phyloP scores from a whole-genome alignment of 2,888 invertebrate genomes.

The Parasteatoda lunata region DNA sequence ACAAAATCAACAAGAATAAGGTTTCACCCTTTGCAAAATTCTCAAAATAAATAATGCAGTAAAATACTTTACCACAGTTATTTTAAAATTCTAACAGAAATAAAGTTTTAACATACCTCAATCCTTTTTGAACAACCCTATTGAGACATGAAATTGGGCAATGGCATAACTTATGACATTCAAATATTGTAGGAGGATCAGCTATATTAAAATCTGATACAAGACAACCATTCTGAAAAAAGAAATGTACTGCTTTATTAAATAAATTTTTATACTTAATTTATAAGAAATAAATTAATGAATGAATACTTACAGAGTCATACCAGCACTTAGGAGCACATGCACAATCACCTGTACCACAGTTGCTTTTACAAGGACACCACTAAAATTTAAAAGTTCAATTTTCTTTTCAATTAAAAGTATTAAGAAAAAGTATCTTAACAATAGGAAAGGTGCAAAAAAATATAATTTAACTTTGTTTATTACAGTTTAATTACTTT shows the following conservation, averaged over 20 bases:
- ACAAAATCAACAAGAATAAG: no score
- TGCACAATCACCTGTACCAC: constrained; percentile 79
- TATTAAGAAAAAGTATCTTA: no score
- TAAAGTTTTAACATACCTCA: constrained; percentile 75
- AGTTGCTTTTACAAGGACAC: constrained; percentile 76
- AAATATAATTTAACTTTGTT: no score
- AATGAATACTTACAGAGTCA: constrained; percentile 75
- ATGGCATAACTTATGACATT: constrained; percentile 90
- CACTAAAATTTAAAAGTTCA: constrained; percentile 72
- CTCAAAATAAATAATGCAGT: no score
- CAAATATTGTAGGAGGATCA: constrained; percentile 93
- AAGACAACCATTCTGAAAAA: constrained; percentile 81
- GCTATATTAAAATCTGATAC: constrained; percentile 82
- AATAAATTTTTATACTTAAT: not conserved
- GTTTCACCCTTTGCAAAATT: no score
- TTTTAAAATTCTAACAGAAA: no score
- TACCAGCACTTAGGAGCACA: constrained; percentile 88
- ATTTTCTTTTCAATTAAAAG: no score
- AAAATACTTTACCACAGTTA: no score
- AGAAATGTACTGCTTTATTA: constrained; percentile 12
- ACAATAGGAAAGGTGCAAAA: no score
- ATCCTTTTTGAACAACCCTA: constrained; percentile 86
- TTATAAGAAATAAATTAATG: not conserved
- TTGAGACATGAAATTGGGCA: constrained; percentile 91
- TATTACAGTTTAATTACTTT: no score